Conservation (phyloP, 92 coral and sea anemone species). For the Palythoa caribaeorum region DNA sequence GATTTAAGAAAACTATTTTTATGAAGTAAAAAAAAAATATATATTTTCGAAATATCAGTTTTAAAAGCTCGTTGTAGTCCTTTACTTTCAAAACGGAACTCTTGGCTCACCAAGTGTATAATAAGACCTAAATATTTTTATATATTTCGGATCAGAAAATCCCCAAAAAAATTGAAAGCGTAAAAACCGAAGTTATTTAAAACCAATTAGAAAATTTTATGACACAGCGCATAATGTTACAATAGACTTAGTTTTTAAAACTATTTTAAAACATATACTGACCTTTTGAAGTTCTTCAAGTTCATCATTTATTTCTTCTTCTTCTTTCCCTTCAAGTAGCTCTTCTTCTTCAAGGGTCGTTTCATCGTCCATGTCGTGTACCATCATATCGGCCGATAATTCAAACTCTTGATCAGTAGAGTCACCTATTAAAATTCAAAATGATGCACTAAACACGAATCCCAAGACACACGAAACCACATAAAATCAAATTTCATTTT, state of each 20-base stretch:
- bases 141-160: neutral
- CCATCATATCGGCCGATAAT: conserved; percentile 91
- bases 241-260: conserved; percentile 6
- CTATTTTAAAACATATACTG: neutral
- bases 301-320: conserved; percentile 83
- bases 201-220: neutral
- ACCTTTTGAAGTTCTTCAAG: conserved; percentile 94
- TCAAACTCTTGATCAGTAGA: conserved; percentile 96
- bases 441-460: neutral
- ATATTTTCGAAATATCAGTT: neutral
- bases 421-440: conserved; percentile 63
- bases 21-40: neutral
- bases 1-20: neutral
- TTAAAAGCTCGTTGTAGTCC: neutral
- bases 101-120: neutral
- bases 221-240: neutral
- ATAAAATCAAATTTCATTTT: conserved; percentile 11
- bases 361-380: conserved; percentile 96
- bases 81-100: too few species aligned
- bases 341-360: conserved; percentile 98
- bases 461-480: conserved; percentile 12
- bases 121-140: neutral
- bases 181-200: neutral
- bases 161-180: neutral
- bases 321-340: conserved; percentile 88